These are phyloP conservation scores for Ceramica pisi DNA, from an alignment of 2,888 invertebrate genomes.

Conservation along the genomic window DNA sequence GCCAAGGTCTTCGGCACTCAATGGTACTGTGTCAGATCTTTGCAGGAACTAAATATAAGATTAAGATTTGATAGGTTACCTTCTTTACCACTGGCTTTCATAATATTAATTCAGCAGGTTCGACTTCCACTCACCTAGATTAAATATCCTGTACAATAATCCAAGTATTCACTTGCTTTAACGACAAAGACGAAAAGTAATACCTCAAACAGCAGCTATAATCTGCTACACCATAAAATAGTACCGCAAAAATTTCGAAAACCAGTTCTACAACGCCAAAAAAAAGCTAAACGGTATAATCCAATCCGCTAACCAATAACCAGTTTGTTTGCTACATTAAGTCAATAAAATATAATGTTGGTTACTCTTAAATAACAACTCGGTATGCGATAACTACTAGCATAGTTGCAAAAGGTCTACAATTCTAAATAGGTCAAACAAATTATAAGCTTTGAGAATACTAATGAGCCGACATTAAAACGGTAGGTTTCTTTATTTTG, in stretches of 20 bases:
- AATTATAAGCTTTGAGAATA: slow-evolving; percentile 65
- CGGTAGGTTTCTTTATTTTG: slow-evolving; percentile 51
- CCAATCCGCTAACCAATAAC: slow-evolving; percentile 60
- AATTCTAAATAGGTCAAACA: slow-evolving; percentile 69
- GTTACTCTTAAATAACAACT: slow-evolving; percentile 61
- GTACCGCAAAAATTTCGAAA: slow-evolving; percentile 53
- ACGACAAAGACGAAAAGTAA: background rate
- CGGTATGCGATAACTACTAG: slow-evolving; percentile 59
- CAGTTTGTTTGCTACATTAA: slow-evolving; percentile 61
- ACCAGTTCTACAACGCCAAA: slow-evolving; percentile 53
- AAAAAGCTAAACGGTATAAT: slow-evolving; percentile 58
- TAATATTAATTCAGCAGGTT: background rate
- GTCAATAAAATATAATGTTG: slow-evolving; percentile 59
- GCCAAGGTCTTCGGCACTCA: slow-evolving; percentile 11
- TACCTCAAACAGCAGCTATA: slow-evolving; percentile 30
- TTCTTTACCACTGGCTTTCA: background rate
- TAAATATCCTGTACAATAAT: background rate
- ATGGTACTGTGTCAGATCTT: slow-evolving; percentile 1
- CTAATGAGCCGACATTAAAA: slow-evolving; percentile 59
- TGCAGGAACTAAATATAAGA: background rate
- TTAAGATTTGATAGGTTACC: too few relatives aligned
- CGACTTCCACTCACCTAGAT: background rate
- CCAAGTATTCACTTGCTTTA: background rate
- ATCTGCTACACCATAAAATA: slow-evolving; percentile 47
- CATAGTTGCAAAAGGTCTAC: slow-evolving; percentile 65